Evolutionary conservation across 2,888 invertebrate species (phyloP).

Genomic region (Osmoderma eremita): DNA sequence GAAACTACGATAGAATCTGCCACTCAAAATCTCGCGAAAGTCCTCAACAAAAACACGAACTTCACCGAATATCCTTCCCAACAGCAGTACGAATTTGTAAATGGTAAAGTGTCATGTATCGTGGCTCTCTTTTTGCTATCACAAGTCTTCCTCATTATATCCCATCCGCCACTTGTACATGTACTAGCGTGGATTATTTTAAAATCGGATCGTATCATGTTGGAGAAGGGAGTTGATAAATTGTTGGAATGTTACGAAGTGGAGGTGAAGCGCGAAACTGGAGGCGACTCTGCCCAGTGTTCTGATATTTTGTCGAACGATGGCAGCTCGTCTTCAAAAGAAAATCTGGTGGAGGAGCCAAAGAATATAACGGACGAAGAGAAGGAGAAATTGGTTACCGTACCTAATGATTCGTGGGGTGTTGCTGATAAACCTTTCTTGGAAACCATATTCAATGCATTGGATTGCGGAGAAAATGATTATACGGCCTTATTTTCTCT

Average conservation of each 20-base stretch:
- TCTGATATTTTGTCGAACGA: conserved; percentile 51
- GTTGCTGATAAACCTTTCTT: conserved; percentile 81
- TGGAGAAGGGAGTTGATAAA: conserved; percentile 60
- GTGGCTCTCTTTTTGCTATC: conserved; percentile 91
- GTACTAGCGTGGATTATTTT: conserved; percentile 90
- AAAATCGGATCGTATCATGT: conserved; percentile 74
- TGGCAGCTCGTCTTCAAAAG: conserved; percentile 55
- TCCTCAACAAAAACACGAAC: conserved; percentile 69
- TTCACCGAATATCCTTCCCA: conserved; percentile 60
- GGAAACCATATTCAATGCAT: conserved; percentile 85
- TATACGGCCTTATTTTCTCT: conserved; percentile 91
- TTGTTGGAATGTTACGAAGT: conserved; percentile 59
- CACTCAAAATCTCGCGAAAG: conserved; percentile 73
- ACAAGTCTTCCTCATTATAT: conserved; percentile 94
- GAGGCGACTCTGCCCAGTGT: conserved; percentile 46
- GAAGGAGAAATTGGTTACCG: conserved; percentile 70
- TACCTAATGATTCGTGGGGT: conserved; percentile 60
- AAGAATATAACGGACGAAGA: conserved; percentile 94
- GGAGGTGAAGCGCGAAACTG: conserved; percentile 49
- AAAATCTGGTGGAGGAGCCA: conserved; percentile 64
- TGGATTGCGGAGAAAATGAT: conserved; percentile 93
- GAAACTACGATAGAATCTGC: conserved; percentile 70
- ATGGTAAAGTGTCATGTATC: conserved; percentile 82
- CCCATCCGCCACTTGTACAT: conserved; percentile 90
- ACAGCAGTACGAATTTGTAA: conserved; percentile 57